Base-by-base conservation (phyloP, 2,888 invertebrate species). In the Macrosoma leucophasiata region DNA sequence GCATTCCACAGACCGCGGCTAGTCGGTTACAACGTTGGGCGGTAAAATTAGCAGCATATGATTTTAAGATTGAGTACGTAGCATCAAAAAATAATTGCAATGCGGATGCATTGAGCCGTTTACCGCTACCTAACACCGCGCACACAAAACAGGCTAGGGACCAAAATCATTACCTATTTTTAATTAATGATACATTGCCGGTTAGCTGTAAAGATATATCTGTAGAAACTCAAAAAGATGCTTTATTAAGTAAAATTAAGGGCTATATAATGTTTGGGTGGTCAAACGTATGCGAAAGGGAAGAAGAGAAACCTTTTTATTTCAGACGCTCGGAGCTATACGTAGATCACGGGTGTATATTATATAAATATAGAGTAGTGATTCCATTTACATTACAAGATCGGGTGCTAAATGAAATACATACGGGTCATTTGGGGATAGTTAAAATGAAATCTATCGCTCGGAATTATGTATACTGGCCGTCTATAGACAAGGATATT, bases 11-110 rank as follows among this genome's bases (percentile, higher is more conserved):
- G n/a, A 44, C 56, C 14, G 57, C 60, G 14, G 53, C 64, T 4
- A 52, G 55, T 25, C 42, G 55, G 20, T 45, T 60, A 40, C 61
- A 52, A 44, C 39, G 54, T 22, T 67, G 54, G 50, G 61, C 64
- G 12, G 28, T 47, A 11, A 41, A 46, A 2, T 38, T 74, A 15
- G 49, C 61, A 2, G 60, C 49, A 2, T 73, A 68, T 37, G 43
- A 57, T 26, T 52, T 47, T 29, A 24, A 39, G 1, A 41, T 53
- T 6, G 36, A 42, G 25, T 49, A 40, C 15, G 40, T 51, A 3
- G 36, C 26, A 7, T 38, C 44, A 5, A 29, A 26, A 12, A 15
- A 31, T 20, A 45, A 49, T 24, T 32, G 44, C 4, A 36, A 36
- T 6, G 46, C 47, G 4, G 49, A 52, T 21, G 43, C 39, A 4